phyloP scores from a whole-genome alignment of 2,797 vertebrate genomes.

The Protonibea diacanthus region DNA sequence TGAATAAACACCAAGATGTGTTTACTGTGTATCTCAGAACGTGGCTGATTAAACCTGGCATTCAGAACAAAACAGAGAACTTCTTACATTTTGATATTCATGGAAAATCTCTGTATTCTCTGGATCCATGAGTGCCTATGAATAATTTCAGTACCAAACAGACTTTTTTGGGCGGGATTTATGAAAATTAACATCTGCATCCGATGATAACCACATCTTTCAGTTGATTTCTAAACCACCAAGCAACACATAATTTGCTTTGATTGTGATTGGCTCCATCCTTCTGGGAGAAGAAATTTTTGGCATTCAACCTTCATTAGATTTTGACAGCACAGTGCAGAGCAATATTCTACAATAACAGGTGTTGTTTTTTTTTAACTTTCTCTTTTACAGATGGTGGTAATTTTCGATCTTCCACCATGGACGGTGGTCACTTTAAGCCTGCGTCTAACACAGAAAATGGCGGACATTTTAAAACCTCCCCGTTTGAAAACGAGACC shows the following conservation, averaged over 20 bases:
- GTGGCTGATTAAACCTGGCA: slow-evolving; percentile 14
- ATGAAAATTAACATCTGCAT: slow-evolving; percentile 54
- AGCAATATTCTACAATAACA: slow-evolving; percentile 24
- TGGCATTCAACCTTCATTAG: slow-evolving; percentile 33
- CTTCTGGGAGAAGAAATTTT: slow-evolving; percentile 49
- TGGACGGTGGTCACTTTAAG: slow-evolving; percentile 88
- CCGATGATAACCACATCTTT: slow-evolving; percentile 47
- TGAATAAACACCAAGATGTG: neutral
- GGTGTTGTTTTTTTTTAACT: slow-evolving; percentile 30
- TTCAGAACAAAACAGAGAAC: neutral
- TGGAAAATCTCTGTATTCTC: slow-evolving; percentile 14
- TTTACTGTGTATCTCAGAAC: neutral
- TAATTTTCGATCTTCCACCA: slow-evolving; percentile 78
- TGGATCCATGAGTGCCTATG: slow-evolving; percentile 21
- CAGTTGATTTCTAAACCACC: slow-evolving; percentile 57
- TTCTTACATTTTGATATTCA: slow-evolving; percentile 27
- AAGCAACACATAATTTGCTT: slow-evolving; percentile 56
- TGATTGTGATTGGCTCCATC: slow-evolving; percentile 64
- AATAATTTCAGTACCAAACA: slow-evolving; percentile 36
- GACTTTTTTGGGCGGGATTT: slow-evolving; percentile 43
- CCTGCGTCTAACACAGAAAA: slow-evolving; percentile 76
- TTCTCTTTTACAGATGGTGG: slow-evolving; percentile 61
- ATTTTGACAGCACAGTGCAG: slow-evolving; percentile 35
- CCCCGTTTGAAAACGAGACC: slow-evolving; percentile 88
- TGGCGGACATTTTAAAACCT: slow-evolving; percentile 73